These are phyloP conservation scores for Botia almorhae DNA, from an alignment of 2,797 vertebrate species.

Conservation along the genomic window DNA sequence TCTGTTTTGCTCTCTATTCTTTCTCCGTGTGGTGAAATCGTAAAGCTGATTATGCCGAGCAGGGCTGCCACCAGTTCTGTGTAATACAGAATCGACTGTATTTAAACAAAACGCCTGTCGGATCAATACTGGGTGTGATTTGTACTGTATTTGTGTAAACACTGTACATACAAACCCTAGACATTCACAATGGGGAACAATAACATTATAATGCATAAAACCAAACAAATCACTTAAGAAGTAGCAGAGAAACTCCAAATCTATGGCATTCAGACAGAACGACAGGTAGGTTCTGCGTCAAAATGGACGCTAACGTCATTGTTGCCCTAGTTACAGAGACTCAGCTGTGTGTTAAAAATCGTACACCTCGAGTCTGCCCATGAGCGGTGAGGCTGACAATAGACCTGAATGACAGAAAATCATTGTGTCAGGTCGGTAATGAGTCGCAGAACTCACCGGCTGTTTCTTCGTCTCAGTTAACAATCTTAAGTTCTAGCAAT, in stretches of 20 bases:
- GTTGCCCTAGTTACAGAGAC: background rate
- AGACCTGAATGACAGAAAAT: background rate
- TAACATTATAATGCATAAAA: background rate
- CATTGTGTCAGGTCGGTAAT: background rate
- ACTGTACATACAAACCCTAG: background rate
- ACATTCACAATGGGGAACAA: background rate
- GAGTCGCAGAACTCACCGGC: background rate
- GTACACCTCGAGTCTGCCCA: background rate
- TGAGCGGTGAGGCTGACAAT: background rate
- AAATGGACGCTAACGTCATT: background rate
- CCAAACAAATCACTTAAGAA: background rate
- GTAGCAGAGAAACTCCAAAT: background rate
- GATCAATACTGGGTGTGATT: background rate
- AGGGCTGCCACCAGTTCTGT: background rate
- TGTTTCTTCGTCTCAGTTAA: background rate
- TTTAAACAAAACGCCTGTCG: background rate
- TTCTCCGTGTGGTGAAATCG: background rate
- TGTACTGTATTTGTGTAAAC: background rate
- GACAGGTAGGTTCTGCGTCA: background rate
- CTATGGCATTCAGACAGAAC: background rate
- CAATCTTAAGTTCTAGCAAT: too few relatives aligned
- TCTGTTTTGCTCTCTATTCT: background rate
- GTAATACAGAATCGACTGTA: background rate
- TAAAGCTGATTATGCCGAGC: background rate
- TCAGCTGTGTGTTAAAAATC: background rate